Conservation (phyloP, 1,140 invertebrate genomes). For the Euura saliciscinereae region DNA sequence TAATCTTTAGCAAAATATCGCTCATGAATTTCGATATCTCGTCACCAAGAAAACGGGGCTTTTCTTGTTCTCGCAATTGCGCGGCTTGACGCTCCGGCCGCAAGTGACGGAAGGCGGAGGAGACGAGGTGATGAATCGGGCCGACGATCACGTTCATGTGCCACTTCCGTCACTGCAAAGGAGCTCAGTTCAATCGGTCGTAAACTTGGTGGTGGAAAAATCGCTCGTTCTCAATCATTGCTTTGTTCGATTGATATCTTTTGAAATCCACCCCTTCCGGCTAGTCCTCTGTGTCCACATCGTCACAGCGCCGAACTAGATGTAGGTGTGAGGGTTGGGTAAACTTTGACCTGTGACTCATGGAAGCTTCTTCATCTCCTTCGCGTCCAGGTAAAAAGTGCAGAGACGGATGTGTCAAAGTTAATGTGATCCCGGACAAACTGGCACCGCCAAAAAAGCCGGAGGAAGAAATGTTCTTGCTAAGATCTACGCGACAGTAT, state of each 20-base stretch:
- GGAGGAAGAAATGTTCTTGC: constrained; percentile 39
- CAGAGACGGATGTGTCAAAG: constrained; percentile 31
- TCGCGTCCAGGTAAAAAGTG: constrained; percentile 32
- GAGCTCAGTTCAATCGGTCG: background rate
- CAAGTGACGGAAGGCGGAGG: background rate
- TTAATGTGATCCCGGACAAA: constrained; percentile 36
- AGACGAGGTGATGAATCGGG: background rate
- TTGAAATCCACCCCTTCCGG: background rate
- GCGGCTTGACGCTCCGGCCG: background rate
- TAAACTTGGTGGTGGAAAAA: background rate
- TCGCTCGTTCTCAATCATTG: background rate
- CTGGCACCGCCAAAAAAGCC: constrained; percentile 30
- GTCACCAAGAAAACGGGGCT: no score
- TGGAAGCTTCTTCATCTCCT: background rate
- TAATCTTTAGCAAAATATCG: background rate
- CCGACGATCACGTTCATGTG: background rate
- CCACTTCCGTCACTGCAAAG: background rate
- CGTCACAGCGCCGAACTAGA: background rate
- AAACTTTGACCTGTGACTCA: background rate
- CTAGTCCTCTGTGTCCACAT: background rate
- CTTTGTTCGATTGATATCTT: background rate
- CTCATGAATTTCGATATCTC: no score
- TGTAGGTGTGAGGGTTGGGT: background rate
- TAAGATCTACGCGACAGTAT: constrained; percentile 35
- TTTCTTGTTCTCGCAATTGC: no score